Conservation (phyloP, 2,797 vertebrate species). For the Poeciliopsis gracilis region DNA sequence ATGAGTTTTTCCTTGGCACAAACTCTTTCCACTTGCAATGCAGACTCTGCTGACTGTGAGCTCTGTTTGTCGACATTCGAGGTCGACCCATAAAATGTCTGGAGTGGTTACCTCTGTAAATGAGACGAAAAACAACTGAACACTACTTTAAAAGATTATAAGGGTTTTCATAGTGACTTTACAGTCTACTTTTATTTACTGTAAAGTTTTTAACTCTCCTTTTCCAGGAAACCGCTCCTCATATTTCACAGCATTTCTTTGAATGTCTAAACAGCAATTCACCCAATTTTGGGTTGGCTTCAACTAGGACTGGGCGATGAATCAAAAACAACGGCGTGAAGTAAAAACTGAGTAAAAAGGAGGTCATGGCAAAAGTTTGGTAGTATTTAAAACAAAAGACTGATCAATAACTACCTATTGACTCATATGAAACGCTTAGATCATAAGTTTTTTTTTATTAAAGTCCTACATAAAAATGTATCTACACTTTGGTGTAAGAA, state of each 20-base stretch:
- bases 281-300: background rate
- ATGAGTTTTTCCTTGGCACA: constrained; percentile 10
- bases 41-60: constrained; percentile 29
- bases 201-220: background rate
- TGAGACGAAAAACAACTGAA: background rate
- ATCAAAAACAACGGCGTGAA: too few species aligned
- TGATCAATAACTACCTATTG: too few species aligned
- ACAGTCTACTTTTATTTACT: background rate
- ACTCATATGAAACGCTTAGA: too few species aligned
- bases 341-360: too few species aligned
- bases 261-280: constrained; percentile 3
- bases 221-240: constrained; percentile 15
- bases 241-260: constrained; percentile 29
- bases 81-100: constrained; percentile 25
- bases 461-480: too few species aligned
- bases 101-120: constrained; percentile 11
- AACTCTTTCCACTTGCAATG: constrained; percentile 16
- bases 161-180: background rate
- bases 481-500: too few species aligned
- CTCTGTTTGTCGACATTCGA: constrained; percentile 27
- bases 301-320: constrained; percentile 21
- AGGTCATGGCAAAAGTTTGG: too few species aligned
- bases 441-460: too few species aligned
- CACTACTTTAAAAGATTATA: background rate
- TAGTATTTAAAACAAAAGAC: too few species aligned